A percentile compares a stretch with the other conserved stretches of the same genome.
Evolutionary conservation across 2,888 invertebrate genomes (phyloP).

Genomic region (Monochamus alternatus): DNA sequence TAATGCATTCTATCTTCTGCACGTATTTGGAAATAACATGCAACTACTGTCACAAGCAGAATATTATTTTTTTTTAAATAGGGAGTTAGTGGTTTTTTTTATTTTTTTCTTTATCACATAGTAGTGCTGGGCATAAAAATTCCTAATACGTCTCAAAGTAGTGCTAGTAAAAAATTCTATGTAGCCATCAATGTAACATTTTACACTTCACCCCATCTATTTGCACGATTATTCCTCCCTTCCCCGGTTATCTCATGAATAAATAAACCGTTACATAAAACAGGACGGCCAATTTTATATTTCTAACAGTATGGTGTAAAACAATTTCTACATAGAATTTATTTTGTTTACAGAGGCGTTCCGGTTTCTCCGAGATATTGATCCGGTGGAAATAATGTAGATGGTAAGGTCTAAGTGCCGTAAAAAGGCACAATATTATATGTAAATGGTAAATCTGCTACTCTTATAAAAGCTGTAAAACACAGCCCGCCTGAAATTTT

Average conservation of each 20-base stretch:
- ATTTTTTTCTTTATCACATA: no score
- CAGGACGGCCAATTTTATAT: conserved; percentile 34
- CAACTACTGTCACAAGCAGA: no score
- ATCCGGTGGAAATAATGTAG: conserved; percentile 37
- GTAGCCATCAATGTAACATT: conserved; percentile 29
- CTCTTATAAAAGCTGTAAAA: conserved; percentile 40
- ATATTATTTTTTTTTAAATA: no score
- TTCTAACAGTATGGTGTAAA: conserved; percentile 39
- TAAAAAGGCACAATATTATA: conserved; percentile 43
- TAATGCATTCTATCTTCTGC: no score
- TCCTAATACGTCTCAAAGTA: conserved; percentile 9
- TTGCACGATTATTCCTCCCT: conserved; percentile 35
- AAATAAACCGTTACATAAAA: conserved; percentile 35
- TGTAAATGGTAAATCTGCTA: conserved; percentile 41
- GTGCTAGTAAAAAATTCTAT: neutral
- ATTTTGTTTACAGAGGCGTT: conserved; percentile 12
- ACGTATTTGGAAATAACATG: no score
- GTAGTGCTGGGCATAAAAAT: neutral
- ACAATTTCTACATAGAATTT: conserved; percentile 34
- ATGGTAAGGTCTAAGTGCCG: conserved; percentile 35
- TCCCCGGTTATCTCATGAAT: conserved; percentile 36
- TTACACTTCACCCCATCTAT: conserved; percentile 32
- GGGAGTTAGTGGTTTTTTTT: no score
- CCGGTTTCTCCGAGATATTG: conserved; percentile 31
- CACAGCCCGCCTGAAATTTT: conserved; percentile 38